phyloP scores from a whole-genome alignment of 2,797 vertebrate species.

The Melanotaenia boesemani region DNA sequence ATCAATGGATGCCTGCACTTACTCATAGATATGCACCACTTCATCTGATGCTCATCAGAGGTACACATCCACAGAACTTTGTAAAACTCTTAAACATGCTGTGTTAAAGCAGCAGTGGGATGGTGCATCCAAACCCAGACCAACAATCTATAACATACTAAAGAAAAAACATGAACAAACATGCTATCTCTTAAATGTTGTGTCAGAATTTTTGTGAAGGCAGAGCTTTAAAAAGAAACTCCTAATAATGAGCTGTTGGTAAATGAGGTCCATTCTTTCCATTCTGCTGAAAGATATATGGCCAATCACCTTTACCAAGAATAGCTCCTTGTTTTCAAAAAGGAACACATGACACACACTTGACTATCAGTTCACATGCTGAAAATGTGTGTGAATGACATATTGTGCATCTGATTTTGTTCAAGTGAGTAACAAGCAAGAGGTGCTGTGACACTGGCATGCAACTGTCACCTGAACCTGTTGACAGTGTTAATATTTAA shows the following conservation, averaged over 20 bases:
- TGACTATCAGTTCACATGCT: conserved; percentile 14
- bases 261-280: background rate
- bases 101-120: background rate
- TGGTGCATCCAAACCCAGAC: background rate
- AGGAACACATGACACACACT: conserved; percentile 18
- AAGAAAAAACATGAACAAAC: background rate
- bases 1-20: background rate
- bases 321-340: conserved; percentile 12
- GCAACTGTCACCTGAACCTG: conserved; percentile 41
- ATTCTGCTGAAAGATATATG: background rate
- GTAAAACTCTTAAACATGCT: background rate
- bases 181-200: background rate
- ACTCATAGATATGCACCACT: background rate
- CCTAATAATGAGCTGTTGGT: background rate
- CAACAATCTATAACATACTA: background rate
- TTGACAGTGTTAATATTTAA: conserved; percentile 28
- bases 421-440: conserved; percentile 8
- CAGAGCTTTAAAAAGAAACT: background rate
- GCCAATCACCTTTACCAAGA: background rate
- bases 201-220: background rate
- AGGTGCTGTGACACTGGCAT: conserved; percentile 2
- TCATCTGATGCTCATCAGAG: background rate
- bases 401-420: conserved; percentile 2
- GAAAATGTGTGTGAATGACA: conserved; percentile 3
- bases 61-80: background rate